Percentiles rank a stretch among this genome's conserved stretches.
Conservation (phyloP, 2,888 invertebrate genomes). For the Eumacrocentrus americanus region DNA sequence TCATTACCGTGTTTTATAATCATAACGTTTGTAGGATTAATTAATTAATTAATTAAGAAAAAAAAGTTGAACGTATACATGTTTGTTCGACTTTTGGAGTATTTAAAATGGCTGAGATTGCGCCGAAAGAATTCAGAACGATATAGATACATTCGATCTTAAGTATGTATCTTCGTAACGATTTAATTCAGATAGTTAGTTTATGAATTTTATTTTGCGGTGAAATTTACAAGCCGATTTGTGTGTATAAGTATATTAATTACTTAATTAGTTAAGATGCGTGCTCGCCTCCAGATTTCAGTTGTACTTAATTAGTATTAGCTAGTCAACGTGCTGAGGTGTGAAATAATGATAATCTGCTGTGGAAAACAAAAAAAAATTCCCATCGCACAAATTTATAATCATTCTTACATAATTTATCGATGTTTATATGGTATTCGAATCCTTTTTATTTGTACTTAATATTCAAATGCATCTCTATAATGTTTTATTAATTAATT, state of each 20-base stretch:
- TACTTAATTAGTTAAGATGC: neutral
- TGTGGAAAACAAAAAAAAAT: neutral
- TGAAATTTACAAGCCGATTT: too few relatives aligned
- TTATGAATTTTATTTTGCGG: constrained; percentile 1
- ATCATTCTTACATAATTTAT: neutral
- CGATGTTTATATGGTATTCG: neutral
- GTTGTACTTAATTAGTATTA: constrained; percentile 47
- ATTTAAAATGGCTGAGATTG: constrained; percentile 3
- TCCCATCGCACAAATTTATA: constrained; percentile 5
- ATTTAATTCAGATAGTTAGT: neutral
- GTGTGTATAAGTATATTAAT: too few relatives aligned
- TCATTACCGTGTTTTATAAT: neutral
- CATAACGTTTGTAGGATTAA: neutral
- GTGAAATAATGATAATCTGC: too few relatives aligned
- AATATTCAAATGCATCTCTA: too few relatives aligned
- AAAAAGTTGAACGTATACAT: neutral
- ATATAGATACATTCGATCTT: neutral
- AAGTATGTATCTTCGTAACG: neutral
- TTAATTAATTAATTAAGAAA: neutral
- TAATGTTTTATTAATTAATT: too few relatives aligned
- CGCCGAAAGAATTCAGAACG: constrained; percentile 4
- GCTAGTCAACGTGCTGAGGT: constrained; percentile 48
- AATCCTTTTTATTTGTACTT: too few relatives aligned
- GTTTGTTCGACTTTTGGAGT: neutral
- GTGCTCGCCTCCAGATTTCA: neutral